Conservation (phyloP, 1,140 invertebrate genomes). For the Brachionus koreanus region DNA sequence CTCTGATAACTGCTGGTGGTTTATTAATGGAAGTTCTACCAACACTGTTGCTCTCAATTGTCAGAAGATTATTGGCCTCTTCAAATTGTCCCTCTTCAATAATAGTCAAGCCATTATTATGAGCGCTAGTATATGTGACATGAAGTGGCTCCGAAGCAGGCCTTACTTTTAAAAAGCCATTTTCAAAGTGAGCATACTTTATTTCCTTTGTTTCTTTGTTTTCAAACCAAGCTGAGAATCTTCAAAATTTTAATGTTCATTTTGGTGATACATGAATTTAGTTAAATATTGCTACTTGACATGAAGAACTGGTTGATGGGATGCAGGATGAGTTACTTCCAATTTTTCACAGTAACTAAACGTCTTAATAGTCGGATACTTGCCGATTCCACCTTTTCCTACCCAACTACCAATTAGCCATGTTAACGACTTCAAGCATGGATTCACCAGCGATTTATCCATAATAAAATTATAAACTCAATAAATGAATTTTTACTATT, state of each 20-base stretch:
- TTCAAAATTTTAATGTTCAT: background rate
- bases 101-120: slow-evolving; percentile 30
- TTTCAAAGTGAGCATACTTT: slow-evolving; percentile 32
- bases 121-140: background rate
- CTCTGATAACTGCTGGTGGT: slow-evolving; percentile 5
- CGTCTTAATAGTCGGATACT: slow-evolving; percentile 38
- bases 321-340: slow-evolving; percentile 12
- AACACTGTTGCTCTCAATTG: slow-evolving; percentile 1
- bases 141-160: background rate
- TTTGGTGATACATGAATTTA: background rate
- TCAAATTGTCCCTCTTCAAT: slow-evolving; percentile 11
- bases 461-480: background rate
- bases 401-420: slow-evolving; percentile 28
- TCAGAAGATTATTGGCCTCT: background rate
- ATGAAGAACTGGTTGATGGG: slow-evolving; percentile 14
- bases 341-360: slow-evolving; percentile 29
- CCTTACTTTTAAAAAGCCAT: slow-evolving; percentile 31
- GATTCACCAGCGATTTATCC: slow-evolving; percentile 14
- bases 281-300: background rate
- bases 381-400: slow-evolving; percentile 2
- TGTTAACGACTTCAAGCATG: background rate
- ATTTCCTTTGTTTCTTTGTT: slow-evolving; percentile 20
- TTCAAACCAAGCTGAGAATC: slow-evolving; percentile 43
- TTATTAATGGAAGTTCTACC: slow-evolving; percentile 11
- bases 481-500: background rate